Evolutionary conservation across 2,113 vertebrate genomes (phyloP).

Genomic region (Serilophus lunatus): DNA sequence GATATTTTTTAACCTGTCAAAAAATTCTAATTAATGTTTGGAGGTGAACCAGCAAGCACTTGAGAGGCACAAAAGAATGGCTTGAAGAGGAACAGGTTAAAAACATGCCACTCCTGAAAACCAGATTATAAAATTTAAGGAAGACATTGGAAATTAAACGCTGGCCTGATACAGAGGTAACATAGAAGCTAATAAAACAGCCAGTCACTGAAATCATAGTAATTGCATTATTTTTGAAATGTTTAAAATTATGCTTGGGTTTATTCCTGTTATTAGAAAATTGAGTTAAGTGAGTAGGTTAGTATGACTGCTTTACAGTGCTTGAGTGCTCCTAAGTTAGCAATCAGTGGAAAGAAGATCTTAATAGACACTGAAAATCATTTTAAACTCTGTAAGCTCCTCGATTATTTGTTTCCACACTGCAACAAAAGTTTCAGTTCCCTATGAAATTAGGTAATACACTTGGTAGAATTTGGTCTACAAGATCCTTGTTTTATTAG

Average conservation of each 20-base stretch:
- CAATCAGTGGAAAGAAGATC: background rate
- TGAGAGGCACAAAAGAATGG: background rate
- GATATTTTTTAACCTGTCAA: background rate
- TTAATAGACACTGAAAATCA: background rate
- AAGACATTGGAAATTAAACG: background rate
- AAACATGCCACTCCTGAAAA: background rate
- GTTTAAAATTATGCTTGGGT: background rate
- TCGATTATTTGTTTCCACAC: background rate
- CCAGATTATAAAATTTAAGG: background rate
- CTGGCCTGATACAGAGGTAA: background rate
- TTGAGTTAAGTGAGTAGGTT: background rate
- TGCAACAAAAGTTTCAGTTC: background rate
- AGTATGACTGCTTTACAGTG: background rate
- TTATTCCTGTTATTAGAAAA: background rate
- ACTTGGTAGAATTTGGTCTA: background rate
- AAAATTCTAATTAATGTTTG: background rate
- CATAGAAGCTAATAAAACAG: background rate
- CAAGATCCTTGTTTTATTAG: background rate
- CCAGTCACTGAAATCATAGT: accelerated
- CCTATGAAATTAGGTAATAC: background rate
- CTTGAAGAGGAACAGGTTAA: background rate
- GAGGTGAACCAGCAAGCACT: background rate
- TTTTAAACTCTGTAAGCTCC: background rate
- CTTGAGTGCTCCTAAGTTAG: background rate
- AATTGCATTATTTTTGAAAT: background rate